Evolutionary conservation across 2,113 vertebrate genomes (phyloP).

Genomic region (Mesembrinibis cayennensis): DNA sequence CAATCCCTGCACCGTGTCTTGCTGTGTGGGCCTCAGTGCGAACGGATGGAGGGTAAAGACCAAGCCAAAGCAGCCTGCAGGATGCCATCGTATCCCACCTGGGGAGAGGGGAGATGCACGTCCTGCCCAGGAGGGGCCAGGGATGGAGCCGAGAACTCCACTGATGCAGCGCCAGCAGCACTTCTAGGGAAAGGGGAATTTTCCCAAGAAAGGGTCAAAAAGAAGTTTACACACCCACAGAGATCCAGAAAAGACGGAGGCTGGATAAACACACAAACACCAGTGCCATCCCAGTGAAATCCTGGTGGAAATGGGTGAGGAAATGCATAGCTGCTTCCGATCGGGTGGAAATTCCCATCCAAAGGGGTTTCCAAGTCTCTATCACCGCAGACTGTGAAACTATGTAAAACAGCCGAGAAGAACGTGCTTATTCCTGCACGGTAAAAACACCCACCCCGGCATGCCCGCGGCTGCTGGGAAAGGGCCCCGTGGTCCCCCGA

Average conservation of each 20-base stretch:
- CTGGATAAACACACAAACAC: neutral
- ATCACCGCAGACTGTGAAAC: neutral
- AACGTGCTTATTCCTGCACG: neutral
- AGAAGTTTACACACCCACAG: neutral
- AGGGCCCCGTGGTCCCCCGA: neutral
- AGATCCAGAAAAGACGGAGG: neutral
- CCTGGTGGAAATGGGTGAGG: neutral
- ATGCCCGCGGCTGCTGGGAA: neutral
- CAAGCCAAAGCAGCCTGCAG: neutral
- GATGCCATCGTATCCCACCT: neutral
- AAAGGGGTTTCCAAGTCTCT: neutral
- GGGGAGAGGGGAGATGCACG: neutral
- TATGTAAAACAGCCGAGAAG: neutral
- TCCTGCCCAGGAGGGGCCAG: neutral
- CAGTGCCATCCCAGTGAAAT: neutral
- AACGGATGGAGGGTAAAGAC: neutral
- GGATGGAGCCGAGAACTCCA: neutral
- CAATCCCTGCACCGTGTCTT: neutral
- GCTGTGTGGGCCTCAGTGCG: neutral
- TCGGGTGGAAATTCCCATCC: neutral
- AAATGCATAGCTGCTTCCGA: neutral
- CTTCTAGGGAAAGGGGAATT: neutral
- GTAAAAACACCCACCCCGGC: neutral
- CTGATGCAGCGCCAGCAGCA: fast-evolving
- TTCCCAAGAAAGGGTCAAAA: neutral